Evolutionary conservation across 2,888 invertebrate species (phyloP).

Genomic region (Melanostoma scalare): DNA sequence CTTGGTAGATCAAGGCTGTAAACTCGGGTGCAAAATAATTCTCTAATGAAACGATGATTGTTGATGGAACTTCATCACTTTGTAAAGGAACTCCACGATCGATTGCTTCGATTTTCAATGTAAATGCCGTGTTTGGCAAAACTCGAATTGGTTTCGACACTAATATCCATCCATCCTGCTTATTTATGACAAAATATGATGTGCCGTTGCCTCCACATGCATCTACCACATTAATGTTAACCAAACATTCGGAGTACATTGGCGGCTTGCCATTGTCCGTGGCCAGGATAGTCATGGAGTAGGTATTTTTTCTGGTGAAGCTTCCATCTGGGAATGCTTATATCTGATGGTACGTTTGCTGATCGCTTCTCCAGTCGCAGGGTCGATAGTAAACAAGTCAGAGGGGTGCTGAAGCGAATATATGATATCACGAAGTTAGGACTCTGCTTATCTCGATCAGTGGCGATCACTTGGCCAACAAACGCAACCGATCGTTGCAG

Average conservation of each 20-base stretch:
- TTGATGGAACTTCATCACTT: constrained; percentile 88
- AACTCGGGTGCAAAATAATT: constrained; percentile 92
- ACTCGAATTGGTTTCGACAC: constrained; percentile 84
- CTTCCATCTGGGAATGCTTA: constrained; percentile 90
- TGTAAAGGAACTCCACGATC: constrained; percentile 91
- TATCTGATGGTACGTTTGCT: constrained; percentile 92
- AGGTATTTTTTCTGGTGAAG: constrained; percentile 95
- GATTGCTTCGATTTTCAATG: no score
- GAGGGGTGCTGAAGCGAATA: constrained; percentile 94
- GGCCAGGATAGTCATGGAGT: constrained; percentile 93
- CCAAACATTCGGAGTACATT: constrained; percentile 93
- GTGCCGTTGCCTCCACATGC: constrained; percentile 91
- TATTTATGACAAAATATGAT: constrained; percentile 88
- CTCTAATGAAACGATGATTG: constrained; percentile 91
- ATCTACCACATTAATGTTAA: constrained; percentile 94
- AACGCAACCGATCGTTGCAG: constrained; percentile 89
- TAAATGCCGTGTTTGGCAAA: constrained; percentile 77
- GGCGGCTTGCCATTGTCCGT: constrained; percentile 98
- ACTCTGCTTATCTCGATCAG: constrained; percentile 95
- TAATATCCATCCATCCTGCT: constrained; percentile 91
- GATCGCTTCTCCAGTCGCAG: constrained; percentile 95
- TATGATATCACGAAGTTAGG: constrained; percentile 95
- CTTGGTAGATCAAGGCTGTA: constrained; percentile 92
- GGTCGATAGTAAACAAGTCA: constrained; percentile 95
- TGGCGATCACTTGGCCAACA: constrained; percentile 94